Evolutionary conservation across 2,888 invertebrate species (phyloP), one percentile per base, ranked within the genome.

Genomic region (Hirtodrosophila duncani): DNA sequence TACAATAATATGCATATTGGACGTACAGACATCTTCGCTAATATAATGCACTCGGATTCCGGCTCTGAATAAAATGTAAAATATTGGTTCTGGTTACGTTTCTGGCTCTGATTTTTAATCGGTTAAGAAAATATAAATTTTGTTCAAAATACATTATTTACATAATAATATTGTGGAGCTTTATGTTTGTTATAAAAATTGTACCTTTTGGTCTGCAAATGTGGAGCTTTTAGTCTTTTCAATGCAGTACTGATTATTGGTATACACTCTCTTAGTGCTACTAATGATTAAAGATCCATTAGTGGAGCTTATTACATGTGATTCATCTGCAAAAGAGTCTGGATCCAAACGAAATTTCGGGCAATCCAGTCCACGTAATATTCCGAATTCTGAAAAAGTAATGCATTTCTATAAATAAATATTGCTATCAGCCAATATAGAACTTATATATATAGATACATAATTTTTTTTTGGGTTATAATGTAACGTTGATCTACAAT

Each of bases 231-330:
- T 62, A 7, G 82, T 72, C 53, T 82, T 82, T 49, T 86, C 86
- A 8, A 86, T 60, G 33, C 86, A 86, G 61, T 85, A 86, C 37
- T 85, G 80, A 11, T 56, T 63, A 49, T 84, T 85, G 10, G 78
- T 67, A 48, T 79, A 82, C 3, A 48, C 59, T 49, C 72, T 79
- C 5, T 41, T 57, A n/a, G 74, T 69, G 5, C 55, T 57, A 7
- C 71, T 63, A 8, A 85, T 53, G 44, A 70, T 67, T 1, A 86
- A 62, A 0, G 84, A 82, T 8, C 86, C 86, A 52, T 86, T 83
- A 0, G 61, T 64, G 11, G 79, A 55, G 34, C 78, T 84, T 2
- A 85, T 82, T 7, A 58, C 80, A 33, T 86, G 84, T 0, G 66
- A 60, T 9, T 86, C 86, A 17, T 82, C 82, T 1, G 67, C 38